Percentiles rank a stretch among this genome's conserved stretches.
Conservation (phyloP, 1,140 invertebrate genomes). For the Drosophila tristis region DNA sequence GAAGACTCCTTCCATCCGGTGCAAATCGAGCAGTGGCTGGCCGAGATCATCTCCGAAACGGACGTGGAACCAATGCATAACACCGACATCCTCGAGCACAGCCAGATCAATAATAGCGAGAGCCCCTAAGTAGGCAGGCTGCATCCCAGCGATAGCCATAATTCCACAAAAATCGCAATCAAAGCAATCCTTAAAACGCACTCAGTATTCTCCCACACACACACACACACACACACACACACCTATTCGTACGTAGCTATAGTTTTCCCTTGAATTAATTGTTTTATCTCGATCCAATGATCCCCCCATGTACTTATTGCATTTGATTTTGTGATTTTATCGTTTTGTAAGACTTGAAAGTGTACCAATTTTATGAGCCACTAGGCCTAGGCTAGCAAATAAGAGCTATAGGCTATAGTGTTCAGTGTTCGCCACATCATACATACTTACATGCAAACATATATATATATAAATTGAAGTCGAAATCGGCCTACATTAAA, state of each 20-base stretch:
- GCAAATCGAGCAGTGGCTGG: conserved; percentile 86
- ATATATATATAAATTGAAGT: conserved; percentile 28
- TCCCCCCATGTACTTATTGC: conserved; percentile 28
- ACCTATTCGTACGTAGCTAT: conserved; percentile 5
- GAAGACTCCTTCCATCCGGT: conserved; percentile 83
- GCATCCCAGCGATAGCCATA: no score
- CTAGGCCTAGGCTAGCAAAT: conserved; percentile 6
- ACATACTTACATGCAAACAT: no score
- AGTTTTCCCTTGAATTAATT: conserved; percentile 14
- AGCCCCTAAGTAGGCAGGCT: conserved; percentile 35
- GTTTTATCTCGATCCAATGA: not conserved
- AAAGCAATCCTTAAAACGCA: conserved; percentile 34
- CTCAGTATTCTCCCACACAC: conserved; percentile 55
- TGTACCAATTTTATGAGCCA: conserved; percentile 35
- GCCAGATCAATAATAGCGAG: conserved; percentile 73
- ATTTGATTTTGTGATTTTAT: conserved; percentile 43
- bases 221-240: not conserved
- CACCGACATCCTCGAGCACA: conserved; percentile 85
- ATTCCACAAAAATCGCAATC: conserved; percentile 5
- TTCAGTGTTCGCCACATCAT: conserved; percentile 32
- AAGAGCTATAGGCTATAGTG: conserved; percentile 27
- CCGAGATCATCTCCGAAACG: conserved; percentile 86
- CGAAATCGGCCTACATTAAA: conserved; percentile 39
- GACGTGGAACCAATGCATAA: conserved; percentile 86
- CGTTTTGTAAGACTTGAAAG: conserved; percentile 30